Evolutionary conservation across 1,140 invertebrate species (phyloP), one percentile per base, ranked within the genome.

Genomic region (Telenomus remus): DNA sequence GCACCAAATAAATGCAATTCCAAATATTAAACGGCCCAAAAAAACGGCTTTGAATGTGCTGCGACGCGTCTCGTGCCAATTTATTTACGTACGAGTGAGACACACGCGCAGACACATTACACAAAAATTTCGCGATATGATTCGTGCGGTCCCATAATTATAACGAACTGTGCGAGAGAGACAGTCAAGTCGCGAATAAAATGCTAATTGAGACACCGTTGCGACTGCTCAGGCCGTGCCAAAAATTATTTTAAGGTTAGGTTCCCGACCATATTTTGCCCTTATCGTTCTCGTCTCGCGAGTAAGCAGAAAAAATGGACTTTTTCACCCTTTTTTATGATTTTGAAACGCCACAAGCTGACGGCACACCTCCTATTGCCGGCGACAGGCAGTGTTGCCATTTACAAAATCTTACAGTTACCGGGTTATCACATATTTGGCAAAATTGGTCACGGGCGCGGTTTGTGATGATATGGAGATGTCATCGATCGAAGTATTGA

Each of bases 311-410:
- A 44, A 44, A 14, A 44, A 14, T 44, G 43, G 12, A 44, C 11
- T 3, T 12, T 13, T 13, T 13, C 8, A n/a, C 9, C 37, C 8
- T n/a, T 10, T 39, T 39, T n/a, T 2, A 4, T 9, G 8, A 39
- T 27, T 11, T 39, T 39, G 3, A n/a, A n/a, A 39, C 37, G n/a
- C 9, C 47, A 49, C 47, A 68, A 53, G 9, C 37, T 39, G 19
- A 27, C 19, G 9, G 8, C 16, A 8, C 2, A 35, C 16, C 10
- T 39, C 61, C 43, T 42, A n/a, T 73, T 57, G 46, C 59, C 37
- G 37, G 37, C n/a, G 9, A 39, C 37, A 9, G 1, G 8, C 43
- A 14, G 11, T 44, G 43, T 44, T 44, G 43, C 43, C 43, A 44
- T 44, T 44, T 44, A 39, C 19, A 27, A 27, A 6, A 27, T 27